phyloP scores from a whole-genome alignment of 30 jellyfish, hydroid and myxozoan species.

The Aurelia sp. region DNA sequence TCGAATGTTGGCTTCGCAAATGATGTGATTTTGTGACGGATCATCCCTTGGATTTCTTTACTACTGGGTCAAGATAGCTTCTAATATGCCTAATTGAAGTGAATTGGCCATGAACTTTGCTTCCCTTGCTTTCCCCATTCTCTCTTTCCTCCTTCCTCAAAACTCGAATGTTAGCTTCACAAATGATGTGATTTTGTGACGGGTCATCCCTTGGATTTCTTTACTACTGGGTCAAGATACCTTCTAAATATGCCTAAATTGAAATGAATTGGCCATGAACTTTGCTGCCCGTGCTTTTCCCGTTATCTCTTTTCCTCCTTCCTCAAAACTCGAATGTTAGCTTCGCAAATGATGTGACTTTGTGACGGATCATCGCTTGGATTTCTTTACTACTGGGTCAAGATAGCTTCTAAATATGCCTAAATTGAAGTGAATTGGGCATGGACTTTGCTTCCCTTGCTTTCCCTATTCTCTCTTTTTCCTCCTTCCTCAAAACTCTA shows the following conservation, averaged over 20 bases:
- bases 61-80: conserved; percentile 19
- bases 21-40: conserved; percentile 30
- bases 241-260: too few species aligned
- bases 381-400: conserved; percentile 24
- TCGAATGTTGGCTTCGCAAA: conserved; percentile 30
- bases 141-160: too few species aligned
- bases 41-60: neutral
- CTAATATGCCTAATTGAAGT: too few species aligned
- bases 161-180: conserved; percentile 20
- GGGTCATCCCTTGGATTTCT: conserved; percentile 15
- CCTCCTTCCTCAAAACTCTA: neutral
- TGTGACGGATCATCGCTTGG: conserved; percentile 8
- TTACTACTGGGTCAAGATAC: conserved; percentile 12
- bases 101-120: too few species aligned
- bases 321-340: conserved; percentile 23
- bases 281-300: too few species aligned
- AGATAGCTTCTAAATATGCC: too few species aligned
- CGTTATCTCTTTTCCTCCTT: too few species aligned
- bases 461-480: too few species aligned
- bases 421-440: too few species aligned
- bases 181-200: conserved; percentile 29
- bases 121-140: too few species aligned
- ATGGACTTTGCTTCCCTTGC: too few species aligned
- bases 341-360: conserved; percentile 39
- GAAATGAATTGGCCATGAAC: too few species aligned